Evolutionary conservation across 2,888 invertebrate species (phyloP), one percentile per base, ranked within the genome.

Genomic region (Spilosoma lubricipeda): DNA sequence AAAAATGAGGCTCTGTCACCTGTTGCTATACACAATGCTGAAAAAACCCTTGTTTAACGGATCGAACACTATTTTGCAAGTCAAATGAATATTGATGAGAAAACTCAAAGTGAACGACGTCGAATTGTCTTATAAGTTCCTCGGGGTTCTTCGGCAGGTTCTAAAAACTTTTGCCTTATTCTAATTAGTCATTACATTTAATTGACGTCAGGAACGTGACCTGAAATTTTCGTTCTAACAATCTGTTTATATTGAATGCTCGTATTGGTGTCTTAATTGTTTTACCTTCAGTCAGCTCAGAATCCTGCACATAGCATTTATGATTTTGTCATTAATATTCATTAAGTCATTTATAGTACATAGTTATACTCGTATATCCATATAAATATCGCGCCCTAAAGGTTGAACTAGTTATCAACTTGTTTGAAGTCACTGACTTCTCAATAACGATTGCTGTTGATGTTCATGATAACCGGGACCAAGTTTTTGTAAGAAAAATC

Each of bases 1-100:
- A 88, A 87, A 89, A 90, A 88, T 87, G 86, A 87, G 78, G 83
- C 83, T 74, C 72, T 85, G 83, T 88, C 86, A 90, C 91, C 87
- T 91, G 91, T 91, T 91, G 90, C 89, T 74, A 64, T 59, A 45
- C 69, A 71, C 77, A 77, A 77, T 30, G 78, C 73, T 68, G 74
- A 56, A 71, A 81, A 77, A 74, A 77, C 76, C 82, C 82, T 83
- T 84, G 73, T 74, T 83, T 82, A 80, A 77, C 65, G 69, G 78
- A 82, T 76, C 75, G 74, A 78, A 75, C 78, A 79, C 80, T 80
- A 84, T 83, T 80, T 83, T 82, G 74, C 77, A 80, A 75, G 77
- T 80, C 75, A 77, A 82, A 86, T 86, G 83, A 86, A 89, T 89
- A 89, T 87, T 85, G 85, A 89, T 87, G 85, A 86, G 80, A 71